Conservation (phyloP, 2,888 invertebrate species). For the Drosophila pseudotakahashii region DNA sequence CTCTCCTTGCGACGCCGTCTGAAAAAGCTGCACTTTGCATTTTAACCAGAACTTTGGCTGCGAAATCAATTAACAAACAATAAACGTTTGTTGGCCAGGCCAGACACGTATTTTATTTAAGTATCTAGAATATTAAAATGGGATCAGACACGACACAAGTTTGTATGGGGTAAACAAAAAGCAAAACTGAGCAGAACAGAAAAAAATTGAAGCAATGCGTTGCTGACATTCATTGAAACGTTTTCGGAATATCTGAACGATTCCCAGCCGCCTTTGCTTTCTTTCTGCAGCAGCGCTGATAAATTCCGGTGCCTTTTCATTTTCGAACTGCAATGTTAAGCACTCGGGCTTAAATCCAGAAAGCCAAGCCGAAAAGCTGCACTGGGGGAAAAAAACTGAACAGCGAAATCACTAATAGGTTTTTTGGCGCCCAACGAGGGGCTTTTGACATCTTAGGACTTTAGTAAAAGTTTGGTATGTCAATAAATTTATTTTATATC, state of each 20-base stretch:
- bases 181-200: slow-evolving; percentile 28
- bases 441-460: too few species aligned
- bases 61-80: slow-evolving; percentile 83
- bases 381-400: background rate
- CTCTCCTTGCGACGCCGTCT: background rate
- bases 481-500: too few species aligned
- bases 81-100: slow-evolving; percentile 81
- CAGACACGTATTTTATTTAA: slow-evolving; percentile 84
- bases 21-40: slow-evolving; percentile 75
- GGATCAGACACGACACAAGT: slow-evolving; percentile 80
- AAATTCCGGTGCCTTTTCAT: slow-evolving; percentile 32
- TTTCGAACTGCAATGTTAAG: slow-evolving; percentile 41
- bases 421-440: background rate
- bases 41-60: slow-evolving; percentile 69
- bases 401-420: too few species aligned
- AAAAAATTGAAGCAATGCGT: slow-evolving; percentile 76
- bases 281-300: slow-evolving; percentile 44
- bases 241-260: slow-evolving; percentile 72
- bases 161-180: slow-evolving; percentile 2
- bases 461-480: background rate
- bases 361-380: slow-evolving; percentile 40
- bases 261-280: slow-evolving; percentile 46
- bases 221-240: slow-evolving; percentile 80
- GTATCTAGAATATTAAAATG: slow-evolving; percentile 85
- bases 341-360: slow-evolving; percentile 27